These are phyloP conservation scores for Drosophila bipectinata DNA, from an alignment of 1,140 invertebrate genomes.

Conservation along the genomic window DNA sequence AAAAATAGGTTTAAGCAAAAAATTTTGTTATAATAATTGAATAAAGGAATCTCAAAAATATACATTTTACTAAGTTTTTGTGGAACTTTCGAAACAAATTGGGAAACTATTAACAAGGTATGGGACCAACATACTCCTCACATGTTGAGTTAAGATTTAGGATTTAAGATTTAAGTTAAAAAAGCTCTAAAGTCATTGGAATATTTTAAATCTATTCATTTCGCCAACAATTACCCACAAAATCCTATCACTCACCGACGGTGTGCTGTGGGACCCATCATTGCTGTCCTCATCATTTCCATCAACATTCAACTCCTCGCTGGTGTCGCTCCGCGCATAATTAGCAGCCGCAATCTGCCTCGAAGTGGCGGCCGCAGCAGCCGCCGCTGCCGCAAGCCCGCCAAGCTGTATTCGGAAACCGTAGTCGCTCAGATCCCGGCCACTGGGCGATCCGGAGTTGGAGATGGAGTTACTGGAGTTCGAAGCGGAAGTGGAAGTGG, in stretches of 20 bases:
- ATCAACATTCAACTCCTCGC: constrained; percentile 82
- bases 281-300: constrained; percentile 83
- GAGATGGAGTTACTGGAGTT: constrained; percentile 46
- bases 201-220: too few species aligned
- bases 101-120: too few species aligned
- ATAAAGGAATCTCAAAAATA: too few species aligned
- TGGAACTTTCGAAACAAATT: too few species aligned
- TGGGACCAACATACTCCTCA: too few species aligned
- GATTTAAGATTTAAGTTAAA: too few species aligned
- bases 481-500: constrained; percentile 29
- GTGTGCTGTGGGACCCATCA: constrained; percentile 76
- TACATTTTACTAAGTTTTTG: too few species aligned
- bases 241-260: constrained; percentile 72
- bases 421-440: constrained; percentile 81
- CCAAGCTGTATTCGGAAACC: constrained; percentile 84
- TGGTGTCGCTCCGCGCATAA: constrained; percentile 83
- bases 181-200: too few species aligned
- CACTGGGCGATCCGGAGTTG: constrained; percentile 55
- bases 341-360: constrained; percentile 77
- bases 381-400: constrained; percentile 77
- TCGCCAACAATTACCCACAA: background rate
- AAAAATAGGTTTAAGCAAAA: too few species aligned
- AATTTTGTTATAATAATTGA: too few species aligned
- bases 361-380: constrained; percentile 78
- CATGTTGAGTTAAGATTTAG: too few species aligned